phyloP scores from a whole-genome alignment of 2,888 invertebrate species.

The Synanthedon andrenaeformis region DNA sequence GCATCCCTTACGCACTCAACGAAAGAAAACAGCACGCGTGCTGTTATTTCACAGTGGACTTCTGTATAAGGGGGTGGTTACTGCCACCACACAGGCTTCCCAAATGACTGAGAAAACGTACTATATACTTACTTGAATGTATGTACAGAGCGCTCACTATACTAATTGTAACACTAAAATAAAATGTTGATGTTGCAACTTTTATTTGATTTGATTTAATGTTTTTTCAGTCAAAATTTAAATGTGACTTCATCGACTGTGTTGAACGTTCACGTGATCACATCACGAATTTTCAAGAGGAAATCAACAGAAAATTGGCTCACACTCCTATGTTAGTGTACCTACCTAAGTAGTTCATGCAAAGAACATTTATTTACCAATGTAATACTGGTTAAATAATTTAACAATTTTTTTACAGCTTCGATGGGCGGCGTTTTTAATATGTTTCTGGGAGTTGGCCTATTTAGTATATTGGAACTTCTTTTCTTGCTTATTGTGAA shows the following conservation, averaged over 20 bases:
- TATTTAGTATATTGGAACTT: constrained; percentile 52
- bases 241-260: constrained; percentile 27
- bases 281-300: constrained; percentile 31
- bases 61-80: too few species aligned
- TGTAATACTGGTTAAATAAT: neutral
- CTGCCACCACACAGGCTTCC: too few species aligned
- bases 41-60: too few species aligned
- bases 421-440: constrained; percentile 60
- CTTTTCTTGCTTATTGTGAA: constrained; percentile 24
- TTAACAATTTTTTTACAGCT: constrained; percentile 29
- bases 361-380: neutral
- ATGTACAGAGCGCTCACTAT: too few species aligned
- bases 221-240: constrained; percentile 29
- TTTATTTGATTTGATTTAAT: neutral
- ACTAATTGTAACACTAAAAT: too few species aligned
- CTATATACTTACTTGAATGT: too few species aligned
- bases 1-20: too few species aligned
- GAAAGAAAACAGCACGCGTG: too few species aligned
- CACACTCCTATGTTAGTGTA: constrained; percentile 47
- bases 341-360: neutral
- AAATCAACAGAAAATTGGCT: constrained; percentile 54
- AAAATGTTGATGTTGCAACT: too few species aligned
- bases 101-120: too few species aligned
- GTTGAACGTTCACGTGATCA: constrained; percentile 28
- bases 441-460: constrained; percentile 57